These are phyloP conservation scores for Dendrolimus kikuchii DNA, from an alignment of 1,140 invertebrate genomes.

Conservation along the genomic window DNA sequence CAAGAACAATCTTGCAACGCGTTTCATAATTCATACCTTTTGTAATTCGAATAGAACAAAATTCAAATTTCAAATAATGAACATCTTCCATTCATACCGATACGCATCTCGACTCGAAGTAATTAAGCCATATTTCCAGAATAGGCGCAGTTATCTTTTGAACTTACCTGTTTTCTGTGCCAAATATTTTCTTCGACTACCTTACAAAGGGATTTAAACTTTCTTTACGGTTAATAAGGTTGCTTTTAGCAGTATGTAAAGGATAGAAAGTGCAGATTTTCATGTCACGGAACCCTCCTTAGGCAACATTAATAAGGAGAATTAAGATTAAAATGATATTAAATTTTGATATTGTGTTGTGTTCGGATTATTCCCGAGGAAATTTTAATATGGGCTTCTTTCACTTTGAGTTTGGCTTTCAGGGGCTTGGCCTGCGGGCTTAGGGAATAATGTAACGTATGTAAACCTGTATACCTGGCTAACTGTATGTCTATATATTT, in stretches of 20 bases:
- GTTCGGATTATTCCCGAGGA: slow-evolving; percentile 67
- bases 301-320: slow-evolving; percentile 65
- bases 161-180: slow-evolving; percentile 45
- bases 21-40: too few species aligned
- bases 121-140: slow-evolving; percentile 44
- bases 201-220: background rate
- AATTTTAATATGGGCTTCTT: slow-evolving; percentile 66
- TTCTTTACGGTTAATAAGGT: background rate
- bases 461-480: too few species aligned
- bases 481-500: too few species aligned
- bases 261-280: slow-evolving; percentile 18
- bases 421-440: too few species aligned
- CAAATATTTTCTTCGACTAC: slow-evolving; percentile 16
- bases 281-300: slow-evolving; percentile 42
- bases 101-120: slow-evolving; percentile 30
- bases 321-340: slow-evolving; percentile 72
- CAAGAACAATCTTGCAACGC: too few species aligned
- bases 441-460: slow-evolving; percentile 3
- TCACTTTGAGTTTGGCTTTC: slow-evolving; percentile 13
- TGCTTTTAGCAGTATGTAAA: background rate
- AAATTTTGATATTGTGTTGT: slow-evolving; percentile 72
- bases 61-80: too few species aligned
- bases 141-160: slow-evolving; percentile 51
- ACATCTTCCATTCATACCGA: slow-evolving; percentile 1
- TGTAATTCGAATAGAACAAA: too few species aligned